A percentile compares a stretch with the other conserved stretches of the same genome.
Evolutionary conservation across 2,113 vertebrate genomes (phyloP).

Genomic region (Oryctolagus cuniculus): DNA sequence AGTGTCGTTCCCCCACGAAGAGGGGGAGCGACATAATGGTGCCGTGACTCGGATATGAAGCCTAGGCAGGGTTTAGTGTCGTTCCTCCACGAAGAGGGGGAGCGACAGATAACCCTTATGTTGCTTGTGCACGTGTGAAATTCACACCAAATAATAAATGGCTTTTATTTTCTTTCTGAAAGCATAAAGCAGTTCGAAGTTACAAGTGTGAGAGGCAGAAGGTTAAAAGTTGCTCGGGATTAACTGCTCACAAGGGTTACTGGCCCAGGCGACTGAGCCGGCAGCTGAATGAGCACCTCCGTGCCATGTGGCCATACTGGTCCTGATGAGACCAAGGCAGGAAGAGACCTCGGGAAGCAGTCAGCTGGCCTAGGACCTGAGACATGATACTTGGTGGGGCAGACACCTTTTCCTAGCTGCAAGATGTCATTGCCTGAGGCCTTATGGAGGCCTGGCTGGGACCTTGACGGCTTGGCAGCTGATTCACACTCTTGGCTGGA

Average conservation of each 20-base stretch:
- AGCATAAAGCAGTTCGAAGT: constrained; percentile 61
- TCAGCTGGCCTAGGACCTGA: constrained; percentile 8
- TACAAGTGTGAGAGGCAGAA: constrained; percentile 31
- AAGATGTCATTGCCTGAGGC: background rate
- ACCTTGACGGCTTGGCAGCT: constrained; percentile 15
- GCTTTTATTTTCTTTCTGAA: constrained; percentile 73
- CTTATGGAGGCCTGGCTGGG: background rate
- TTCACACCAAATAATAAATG: constrained; percentile 66
- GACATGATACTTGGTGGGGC: constrained; percentile 36
- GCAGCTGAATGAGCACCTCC: background rate
- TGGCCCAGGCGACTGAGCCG: background rate
- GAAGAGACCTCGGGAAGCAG: constrained; percentile 33
- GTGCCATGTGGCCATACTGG: background rate
- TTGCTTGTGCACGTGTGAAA: constrained; percentile 64
- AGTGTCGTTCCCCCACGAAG: too few species aligned
- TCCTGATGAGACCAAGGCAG: background rate
- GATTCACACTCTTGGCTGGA: constrained; percentile 22
- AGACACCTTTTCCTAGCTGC: constrained; percentile 56
- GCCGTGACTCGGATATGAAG: too few species aligned
- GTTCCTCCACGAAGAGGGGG: too few species aligned
- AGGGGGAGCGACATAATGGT: too few species aligned
- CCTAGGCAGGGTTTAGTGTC: too few species aligned
- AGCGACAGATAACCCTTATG: too few species aligned
- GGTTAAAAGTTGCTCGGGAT: constrained; percentile 36
- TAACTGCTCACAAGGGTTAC: constrained; percentile 54